phyloP scores from a whole-genome alignment of 2,113 vertebrate species.

The Mirza zaza region DNA sequence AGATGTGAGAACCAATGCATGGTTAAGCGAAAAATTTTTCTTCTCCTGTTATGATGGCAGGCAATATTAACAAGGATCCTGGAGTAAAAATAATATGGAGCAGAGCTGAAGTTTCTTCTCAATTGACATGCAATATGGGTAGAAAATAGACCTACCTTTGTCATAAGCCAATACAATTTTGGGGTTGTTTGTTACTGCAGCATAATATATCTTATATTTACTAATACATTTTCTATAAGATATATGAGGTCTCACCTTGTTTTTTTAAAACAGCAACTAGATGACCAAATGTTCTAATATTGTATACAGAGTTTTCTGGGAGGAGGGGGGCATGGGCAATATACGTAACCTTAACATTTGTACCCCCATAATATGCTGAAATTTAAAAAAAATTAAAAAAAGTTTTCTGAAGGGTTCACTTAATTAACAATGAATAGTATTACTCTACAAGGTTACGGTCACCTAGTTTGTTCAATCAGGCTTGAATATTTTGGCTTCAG shows the following conservation, averaged over 20 bases:
- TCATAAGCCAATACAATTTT: not conserved
- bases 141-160: not conserved
- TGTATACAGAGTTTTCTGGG: not conserved
- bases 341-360: too few species aligned
- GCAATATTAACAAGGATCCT: not conserved
- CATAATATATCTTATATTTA: not conserved
- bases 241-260: not conserved
- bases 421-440: not conserved
- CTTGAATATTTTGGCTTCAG: not conserved
- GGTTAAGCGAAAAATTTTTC: not conserved
- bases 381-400: not conserved
- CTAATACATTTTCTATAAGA: not conserved
- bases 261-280: not conserved
- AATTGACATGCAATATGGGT: not conserved
- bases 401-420: not conserved
- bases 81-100: not conserved
- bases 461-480: not conserved
- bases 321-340: too few species aligned
- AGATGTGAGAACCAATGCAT: not conserved
- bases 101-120: not conserved
- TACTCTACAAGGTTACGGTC: not conserved
- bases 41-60: not conserved
- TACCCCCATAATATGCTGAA: too few species aligned
- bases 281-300: not conserved
- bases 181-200: not conserved